Percentiles rank a stretch among this genome's conserved stretches.
These are phyloP conservation scores for Hypotaenidia philippensis DNA, from an alignment of 2,797 vertebrate species.

Conservation along the genomic window DNA sequence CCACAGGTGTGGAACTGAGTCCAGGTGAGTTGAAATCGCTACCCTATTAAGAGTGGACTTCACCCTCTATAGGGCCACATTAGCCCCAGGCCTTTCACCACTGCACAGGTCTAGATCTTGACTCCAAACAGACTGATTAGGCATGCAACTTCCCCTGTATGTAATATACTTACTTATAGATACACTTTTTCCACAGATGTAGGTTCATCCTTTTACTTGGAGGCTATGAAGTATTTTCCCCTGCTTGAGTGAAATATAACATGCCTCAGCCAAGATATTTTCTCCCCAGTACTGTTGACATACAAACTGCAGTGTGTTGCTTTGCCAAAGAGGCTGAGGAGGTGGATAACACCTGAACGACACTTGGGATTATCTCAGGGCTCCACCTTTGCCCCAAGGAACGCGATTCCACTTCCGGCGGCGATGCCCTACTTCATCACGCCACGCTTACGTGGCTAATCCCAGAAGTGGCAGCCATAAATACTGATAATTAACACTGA, in stretches of 20 bases:
- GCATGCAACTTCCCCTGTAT: background rate
- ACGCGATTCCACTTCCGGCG: background rate
- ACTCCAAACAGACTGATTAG: background rate
- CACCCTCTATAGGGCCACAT: background rate
- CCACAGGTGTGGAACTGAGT: background rate
- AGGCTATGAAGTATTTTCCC: background rate
- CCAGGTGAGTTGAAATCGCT: background rate
- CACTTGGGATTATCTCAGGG: background rate
- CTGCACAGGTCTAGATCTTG: background rate
- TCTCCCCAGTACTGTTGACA: background rate
- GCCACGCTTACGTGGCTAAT: background rate
- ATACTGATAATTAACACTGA: constrained; percentile 45
- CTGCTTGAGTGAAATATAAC: background rate
- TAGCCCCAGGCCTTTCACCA: background rate
- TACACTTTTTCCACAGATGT: background rate
- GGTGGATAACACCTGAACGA: constrained; percentile 14
- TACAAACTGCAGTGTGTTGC: background rate
- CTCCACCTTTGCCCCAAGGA: background rate
- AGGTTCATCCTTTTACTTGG: background rate
- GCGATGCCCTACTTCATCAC: background rate
- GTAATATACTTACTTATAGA: background rate
- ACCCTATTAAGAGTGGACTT: background rate
- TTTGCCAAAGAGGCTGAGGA: constrained; percentile 1
- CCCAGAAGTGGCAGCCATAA: constrained; percentile 32
- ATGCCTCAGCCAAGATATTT: background rate